Percentiles rank a stretch among this genome's conserved stretches.
Evolutionary conservation across 2,888 invertebrate species (phyloP).

Genomic region (Cyrtodaria siliqua): DNA sequence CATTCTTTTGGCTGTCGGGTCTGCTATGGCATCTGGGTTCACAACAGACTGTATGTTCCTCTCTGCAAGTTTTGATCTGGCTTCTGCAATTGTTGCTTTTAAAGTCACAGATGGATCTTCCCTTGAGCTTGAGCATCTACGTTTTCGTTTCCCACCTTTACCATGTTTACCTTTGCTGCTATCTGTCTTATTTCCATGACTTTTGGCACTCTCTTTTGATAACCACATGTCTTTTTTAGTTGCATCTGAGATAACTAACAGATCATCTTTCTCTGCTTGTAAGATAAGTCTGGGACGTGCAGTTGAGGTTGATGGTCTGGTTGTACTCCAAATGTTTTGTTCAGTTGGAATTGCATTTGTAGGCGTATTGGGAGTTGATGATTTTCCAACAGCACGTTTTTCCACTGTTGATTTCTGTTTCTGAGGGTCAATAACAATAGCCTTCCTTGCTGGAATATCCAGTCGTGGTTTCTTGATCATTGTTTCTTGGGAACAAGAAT

Average conservation of each 20-base stretch:
- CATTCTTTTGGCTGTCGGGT: conserved; percentile 9
- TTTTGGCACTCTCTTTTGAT: conserved; percentile 32
- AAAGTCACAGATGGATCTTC: neutral
- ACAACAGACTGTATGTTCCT: conserved; percentile 31
- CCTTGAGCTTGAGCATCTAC: conserved; percentile 6
- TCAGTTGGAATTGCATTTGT: neutral
- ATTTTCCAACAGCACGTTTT: conserved; percentile 27
- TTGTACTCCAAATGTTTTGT: too few species aligned
- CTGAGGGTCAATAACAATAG: conserved; percentile 36
- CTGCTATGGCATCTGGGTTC: conserved; percentile 30
- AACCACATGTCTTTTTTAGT: conserved; percentile 40
- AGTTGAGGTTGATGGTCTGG: too few species aligned
- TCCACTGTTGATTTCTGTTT: conserved; percentile 41
- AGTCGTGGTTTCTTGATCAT: conserved; percentile 26
- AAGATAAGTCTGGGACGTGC: too few species aligned
- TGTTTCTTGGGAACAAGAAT: too few species aligned
- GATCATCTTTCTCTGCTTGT: too few species aligned
- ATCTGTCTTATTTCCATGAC: neutral
- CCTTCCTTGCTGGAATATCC: conserved; percentile 12
- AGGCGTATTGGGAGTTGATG: neutral
- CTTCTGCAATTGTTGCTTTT: conserved; percentile 21
- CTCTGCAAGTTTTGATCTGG: conserved; percentile 31
- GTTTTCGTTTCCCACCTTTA: conserved; percentile 41
- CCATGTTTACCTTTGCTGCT: neutral
- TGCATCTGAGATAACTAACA: conserved; percentile 14